Evolutionary conservation across 2,888 invertebrate species (phyloP).

Genomic region (Tenthredo mesomela): DNA sequence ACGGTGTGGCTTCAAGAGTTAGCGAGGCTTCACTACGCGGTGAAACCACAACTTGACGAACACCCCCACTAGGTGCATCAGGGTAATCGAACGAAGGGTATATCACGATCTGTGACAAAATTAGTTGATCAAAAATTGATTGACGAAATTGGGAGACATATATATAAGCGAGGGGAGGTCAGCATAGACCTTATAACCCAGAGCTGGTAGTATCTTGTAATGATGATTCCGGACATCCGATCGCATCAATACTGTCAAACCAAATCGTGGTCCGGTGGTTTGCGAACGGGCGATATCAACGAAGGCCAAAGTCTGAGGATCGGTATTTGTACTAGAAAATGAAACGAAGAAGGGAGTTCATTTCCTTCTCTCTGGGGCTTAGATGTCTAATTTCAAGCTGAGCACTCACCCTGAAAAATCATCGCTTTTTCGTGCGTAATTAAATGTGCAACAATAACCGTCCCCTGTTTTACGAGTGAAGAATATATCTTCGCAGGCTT

Average conservation of each 20-base stretch:
- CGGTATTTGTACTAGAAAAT: not conserved
- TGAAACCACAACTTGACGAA: conserved; percentile 71
- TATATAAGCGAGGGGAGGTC: not conserved
- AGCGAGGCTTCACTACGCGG: conserved; percentile 68
- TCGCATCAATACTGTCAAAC: conserved; percentile 68
- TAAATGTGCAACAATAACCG: conserved; percentile 82
- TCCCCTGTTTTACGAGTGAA: conserved; percentile 81
- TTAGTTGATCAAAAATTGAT: not conserved
- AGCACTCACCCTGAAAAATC: conserved; percentile 72
- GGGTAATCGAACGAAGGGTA: conserved; percentile 82
- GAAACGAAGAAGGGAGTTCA: not conserved
- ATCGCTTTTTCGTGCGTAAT: conserved; percentile 79
- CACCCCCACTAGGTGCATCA: conserved; percentile 81
- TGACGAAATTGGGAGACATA: not conserved
- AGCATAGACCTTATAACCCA: conserved; percentile 79
- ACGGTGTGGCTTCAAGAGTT: conserved; percentile 63
- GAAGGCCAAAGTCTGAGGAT: conserved; percentile 53
- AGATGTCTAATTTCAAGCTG: not conserved
- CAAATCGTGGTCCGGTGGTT: conserved; percentile 61
- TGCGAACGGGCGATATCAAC: conserved; percentile 48
- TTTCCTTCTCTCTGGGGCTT: not conserved
- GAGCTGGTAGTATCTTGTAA: conserved; percentile 78
- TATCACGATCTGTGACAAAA: conserved; percentile 77
- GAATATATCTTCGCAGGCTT: conserved; percentile 79
- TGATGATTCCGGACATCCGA: conserved; percentile 78